These are phyloP conservation scores for Zootermopsis nevadensis DNA, from an alignment of 2,888 invertebrate species.

Conservation along the genomic window DNA sequence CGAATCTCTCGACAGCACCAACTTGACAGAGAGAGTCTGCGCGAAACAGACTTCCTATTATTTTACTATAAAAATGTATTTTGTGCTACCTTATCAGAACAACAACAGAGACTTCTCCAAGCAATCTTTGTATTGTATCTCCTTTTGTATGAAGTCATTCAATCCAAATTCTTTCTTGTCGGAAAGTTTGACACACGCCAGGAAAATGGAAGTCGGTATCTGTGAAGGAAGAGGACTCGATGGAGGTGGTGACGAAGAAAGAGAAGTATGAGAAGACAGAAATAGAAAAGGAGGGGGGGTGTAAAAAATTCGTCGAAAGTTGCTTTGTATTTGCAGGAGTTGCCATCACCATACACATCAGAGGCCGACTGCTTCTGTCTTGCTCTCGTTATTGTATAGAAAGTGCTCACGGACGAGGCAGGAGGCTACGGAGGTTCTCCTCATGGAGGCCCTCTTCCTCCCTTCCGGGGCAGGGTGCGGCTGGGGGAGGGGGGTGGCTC, in stretches of 20 bases:
- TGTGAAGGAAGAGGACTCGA: constrained; percentile 30
- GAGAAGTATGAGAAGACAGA: constrained; percentile 3
- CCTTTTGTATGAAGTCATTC: constrained; percentile 49
- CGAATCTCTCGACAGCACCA: too few relatives aligned
- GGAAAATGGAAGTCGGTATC: constrained; percentile 50
- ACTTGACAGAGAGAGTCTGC: background rate
- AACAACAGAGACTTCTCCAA: constrained; percentile 46
- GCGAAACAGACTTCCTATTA: constrained; percentile 27
- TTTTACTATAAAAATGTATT: constrained; percentile 43
- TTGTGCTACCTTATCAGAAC: constrained; percentile 42
- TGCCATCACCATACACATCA: constrained; percentile 2
- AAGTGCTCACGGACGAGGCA: constrained; percentile 37
- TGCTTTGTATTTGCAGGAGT: constrained; percentile 49
- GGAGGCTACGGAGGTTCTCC: background rate
- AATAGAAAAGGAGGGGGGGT: background rate
- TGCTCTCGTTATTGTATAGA: constrained; percentile 36
- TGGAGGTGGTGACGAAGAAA: constrained; percentile 41
- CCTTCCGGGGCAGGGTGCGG: constrained; percentile 16
- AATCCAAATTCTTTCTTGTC: constrained; percentile 50
- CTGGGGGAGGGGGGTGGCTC: background rate
- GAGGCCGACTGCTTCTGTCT: constrained; percentile 2
- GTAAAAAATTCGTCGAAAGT: constrained; percentile 47
- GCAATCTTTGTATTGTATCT: constrained; percentile 45
- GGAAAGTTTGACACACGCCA: constrained; percentile 50
- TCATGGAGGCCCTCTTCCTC: constrained; percentile 3